Evolutionary conservation across 2,888 invertebrate species (phyloP), one percentile per base, ranked within the genome.

Genomic region (Stenchaetothrips biformis): DNA sequence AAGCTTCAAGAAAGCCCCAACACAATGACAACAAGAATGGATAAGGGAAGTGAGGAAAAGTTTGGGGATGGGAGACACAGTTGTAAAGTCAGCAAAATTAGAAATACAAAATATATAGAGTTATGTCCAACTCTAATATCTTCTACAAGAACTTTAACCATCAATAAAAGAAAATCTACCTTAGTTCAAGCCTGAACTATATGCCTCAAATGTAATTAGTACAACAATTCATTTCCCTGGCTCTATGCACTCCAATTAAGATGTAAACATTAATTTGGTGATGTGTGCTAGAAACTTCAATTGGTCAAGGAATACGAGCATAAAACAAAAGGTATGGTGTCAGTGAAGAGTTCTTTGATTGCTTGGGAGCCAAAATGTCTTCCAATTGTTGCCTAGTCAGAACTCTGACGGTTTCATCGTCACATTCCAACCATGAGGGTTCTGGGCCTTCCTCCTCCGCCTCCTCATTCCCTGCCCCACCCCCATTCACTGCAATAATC

Each of bases 291-390:
- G 25, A 25, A 21, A 25, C 67, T 74, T 25, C 11, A 11, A 74
- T 74, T 74, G 67, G 67, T 74, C 67, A 74, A 21, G 67, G 67
- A 25, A 74, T 74, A 7, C 67, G 67, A 74, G 92, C 93, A 86
- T 96, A 96, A 88, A 96, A 96, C 78, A 96, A 88, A 81, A 96
- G 90, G 88, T 96, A 96, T 0, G 96, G 96, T 0, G 95, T 95
- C 74, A 85, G 84, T 47, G 95, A 93, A 0, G 94, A 93, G 77
- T 93, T 93, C 82, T 92, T 89, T 82, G 91, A 88, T 84, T 92
- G 91, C 79, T 92, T 92, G 80, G 92, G 92, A 2, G 93, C 92
- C 80, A 96, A 89, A 81, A 95, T 90, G 83, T 94, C 94, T 83
- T 92, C 91, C 83, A 96, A 92, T 85, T 95, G 95, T 62, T 92